A percentile compares a stretch with the other conserved stretches of the same genome.
These are phyloP conservation scores for Eremophila alpestris DNA, from an alignment of 2,797 vertebrate species.

Conservation along the genomic window DNA sequence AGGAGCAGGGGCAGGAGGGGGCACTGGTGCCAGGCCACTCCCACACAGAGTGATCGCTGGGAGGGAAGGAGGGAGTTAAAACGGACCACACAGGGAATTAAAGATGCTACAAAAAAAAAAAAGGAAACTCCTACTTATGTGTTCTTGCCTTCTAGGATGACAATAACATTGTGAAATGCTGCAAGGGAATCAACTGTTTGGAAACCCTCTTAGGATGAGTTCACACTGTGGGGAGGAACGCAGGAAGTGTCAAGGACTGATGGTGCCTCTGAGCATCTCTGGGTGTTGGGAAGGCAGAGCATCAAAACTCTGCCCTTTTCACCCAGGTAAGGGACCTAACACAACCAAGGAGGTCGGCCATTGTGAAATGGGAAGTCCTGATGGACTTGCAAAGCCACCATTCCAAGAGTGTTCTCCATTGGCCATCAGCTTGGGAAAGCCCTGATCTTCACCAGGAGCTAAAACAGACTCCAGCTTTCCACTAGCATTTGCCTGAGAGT, in stretches of 20 bases:
- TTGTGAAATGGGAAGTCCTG: not conserved
- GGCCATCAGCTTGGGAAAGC: not conserved
- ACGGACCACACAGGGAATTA: conserved; percentile 18
- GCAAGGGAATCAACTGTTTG: conserved; percentile 29
- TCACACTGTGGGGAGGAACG: not conserved
- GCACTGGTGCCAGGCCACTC: not conserved
- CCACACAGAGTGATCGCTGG: accelerated
- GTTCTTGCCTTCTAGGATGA: conserved; percentile 36
- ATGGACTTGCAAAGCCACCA: accelerated
- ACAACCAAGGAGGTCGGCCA: not conserved
- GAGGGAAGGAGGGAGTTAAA: conserved; percentile 12
- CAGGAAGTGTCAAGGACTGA: not conserved
- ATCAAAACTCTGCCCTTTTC: not conserved
- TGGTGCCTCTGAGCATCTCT: not conserved
- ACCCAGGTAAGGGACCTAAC: not conserved
- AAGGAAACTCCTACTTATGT: conserved; percentile 4
- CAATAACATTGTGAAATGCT: conserved; percentile 47
- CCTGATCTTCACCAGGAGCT: not conserved
- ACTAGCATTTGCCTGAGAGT: not conserved
- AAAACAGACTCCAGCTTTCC: not conserved
- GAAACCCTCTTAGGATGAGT: not conserved
- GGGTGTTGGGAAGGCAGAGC: not conserved
- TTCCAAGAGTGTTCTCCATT: accelerated
- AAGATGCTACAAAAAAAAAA: not conserved
- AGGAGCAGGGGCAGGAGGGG: not conserved